Conservation (phyloP, 2,797 vertebrate genomes). For the Fringilla coelebs region DNA sequence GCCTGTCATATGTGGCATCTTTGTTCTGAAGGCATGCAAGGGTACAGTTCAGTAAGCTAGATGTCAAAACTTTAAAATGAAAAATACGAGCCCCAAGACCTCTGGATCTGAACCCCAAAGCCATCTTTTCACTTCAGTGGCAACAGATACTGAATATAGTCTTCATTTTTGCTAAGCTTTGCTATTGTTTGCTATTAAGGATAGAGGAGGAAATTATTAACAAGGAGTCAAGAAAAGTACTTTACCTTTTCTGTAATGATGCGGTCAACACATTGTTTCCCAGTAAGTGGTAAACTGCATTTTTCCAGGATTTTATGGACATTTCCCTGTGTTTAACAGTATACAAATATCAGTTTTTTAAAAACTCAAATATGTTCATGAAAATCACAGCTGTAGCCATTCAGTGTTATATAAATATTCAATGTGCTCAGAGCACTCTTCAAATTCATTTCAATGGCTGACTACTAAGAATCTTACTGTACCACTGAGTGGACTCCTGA, state of each 20-base stretch:
- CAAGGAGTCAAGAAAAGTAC: not conserved
- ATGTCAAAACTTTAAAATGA: not conserved
- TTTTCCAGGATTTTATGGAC: constrained; percentile 95
- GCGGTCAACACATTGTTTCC: constrained; percentile 93
- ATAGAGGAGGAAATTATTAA: not conserved
- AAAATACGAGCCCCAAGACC: not conserved
- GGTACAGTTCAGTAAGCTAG: not conserved
- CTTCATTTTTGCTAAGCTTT: not conserved
- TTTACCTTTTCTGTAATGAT: constrained; percentile 98
- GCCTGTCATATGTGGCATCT: not conserved
- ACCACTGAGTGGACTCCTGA: not conserved
- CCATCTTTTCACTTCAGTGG: not conserved
- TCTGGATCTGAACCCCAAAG: not conserved
- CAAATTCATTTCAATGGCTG: not conserved
- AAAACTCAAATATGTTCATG: not conserved
- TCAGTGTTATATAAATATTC: not conserved
- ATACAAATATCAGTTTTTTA: not conserved
- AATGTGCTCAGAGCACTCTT: not conserved
- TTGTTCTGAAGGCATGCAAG: not conserved
- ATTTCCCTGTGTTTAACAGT: constrained; percentile 82
- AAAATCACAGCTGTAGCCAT: not conserved
- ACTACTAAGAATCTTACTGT: not conserved
- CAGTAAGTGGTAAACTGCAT: constrained; percentile 91
- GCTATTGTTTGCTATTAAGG: not conserved
- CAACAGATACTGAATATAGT: not conserved